These are phyloP conservation scores for Sinella curviseta DNA, from an alignment of 1,140 invertebrate genomes.

Conservation along the genomic window DNA sequence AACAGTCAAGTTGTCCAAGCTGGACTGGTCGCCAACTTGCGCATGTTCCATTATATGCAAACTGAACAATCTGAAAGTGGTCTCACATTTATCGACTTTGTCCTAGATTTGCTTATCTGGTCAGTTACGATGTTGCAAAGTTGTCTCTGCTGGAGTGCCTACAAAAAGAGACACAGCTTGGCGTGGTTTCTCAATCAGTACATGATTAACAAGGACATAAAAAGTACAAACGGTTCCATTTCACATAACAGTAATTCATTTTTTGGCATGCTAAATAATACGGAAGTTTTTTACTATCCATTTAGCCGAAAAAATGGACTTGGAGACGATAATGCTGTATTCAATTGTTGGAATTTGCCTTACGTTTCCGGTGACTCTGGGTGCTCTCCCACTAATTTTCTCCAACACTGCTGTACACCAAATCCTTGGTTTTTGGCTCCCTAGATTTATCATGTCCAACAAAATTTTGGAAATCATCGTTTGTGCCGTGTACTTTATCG, in stretches of 20 bases:
- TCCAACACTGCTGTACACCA: background rate
- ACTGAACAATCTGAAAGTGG: background rate
- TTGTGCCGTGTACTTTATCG: background rate
- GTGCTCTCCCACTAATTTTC: background rate
- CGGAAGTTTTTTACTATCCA: background rate
- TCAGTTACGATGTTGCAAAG: background rate
- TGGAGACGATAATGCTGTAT: background rate
- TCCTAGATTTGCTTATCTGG: background rate
- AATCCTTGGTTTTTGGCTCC: background rate
- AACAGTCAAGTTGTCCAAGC: background rate
- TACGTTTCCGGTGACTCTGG: background rate
- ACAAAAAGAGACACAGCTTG: background rate
- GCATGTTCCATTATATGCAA: background rate
- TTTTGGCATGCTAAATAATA: background rate
- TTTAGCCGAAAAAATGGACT: conserved; percentile 1
- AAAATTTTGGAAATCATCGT: background rate
- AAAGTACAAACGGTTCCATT: background rate
- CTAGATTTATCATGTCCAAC: background rate
- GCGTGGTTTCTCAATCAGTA: background rate
- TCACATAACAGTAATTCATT: too few relatives aligned
- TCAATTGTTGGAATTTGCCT: background rate
- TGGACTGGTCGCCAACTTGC: background rate
- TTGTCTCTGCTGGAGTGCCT: background rate
- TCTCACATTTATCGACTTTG: background rate
- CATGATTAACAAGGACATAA: background rate